Conservation (phyloP, 1,140 invertebrate species). For the Musca vetustissima region DNA sequence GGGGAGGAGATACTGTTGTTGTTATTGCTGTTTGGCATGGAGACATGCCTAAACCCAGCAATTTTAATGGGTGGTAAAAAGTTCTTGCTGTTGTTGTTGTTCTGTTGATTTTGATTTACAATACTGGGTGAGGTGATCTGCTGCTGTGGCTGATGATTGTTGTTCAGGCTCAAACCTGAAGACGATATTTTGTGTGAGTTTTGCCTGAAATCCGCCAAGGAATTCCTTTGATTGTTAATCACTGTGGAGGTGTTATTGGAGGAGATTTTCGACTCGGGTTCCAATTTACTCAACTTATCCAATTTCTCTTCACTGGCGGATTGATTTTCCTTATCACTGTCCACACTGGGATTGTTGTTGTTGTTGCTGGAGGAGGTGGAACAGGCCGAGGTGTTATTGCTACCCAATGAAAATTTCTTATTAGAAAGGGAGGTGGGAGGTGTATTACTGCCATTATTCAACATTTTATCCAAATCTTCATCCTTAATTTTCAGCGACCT, state of each 20-base stretch:
- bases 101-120: constrained; percentile 13
- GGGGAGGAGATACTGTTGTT: constrained; percentile 31
- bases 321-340: constrained; percentile 70
- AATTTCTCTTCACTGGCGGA: constrained; percentile 50
- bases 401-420: constrained; percentile 17
- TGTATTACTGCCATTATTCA: neutral
- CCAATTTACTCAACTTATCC: constrained; percentile 42
- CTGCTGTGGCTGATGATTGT: constrained; percentile 32
- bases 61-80: constrained; percentile 44
- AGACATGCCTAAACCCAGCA: constrained; percentile 21
- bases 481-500: constrained; percentile 76
- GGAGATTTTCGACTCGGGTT: constrained; percentile 14
- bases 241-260: neutral
- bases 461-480: constrained; percentile 60
- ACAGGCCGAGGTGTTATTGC: too few species aligned
- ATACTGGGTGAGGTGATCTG: constrained; percentile 30
- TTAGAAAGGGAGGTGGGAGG: neutral
- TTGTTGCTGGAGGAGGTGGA: neutral
- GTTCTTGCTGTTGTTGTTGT: constrained; percentile 23
- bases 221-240: constrained; percentile 39
- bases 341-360: constrained; percentile 54
- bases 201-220: constrained; percentile 45
- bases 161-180: constrained; percentile 2
- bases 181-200: neutral
- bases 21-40: constrained; percentile 32